These are phyloP conservation scores for Drosophila ustulata DNA, from an alignment of 2,888 invertebrate genomes.

Conservation along the genomic window DNA sequence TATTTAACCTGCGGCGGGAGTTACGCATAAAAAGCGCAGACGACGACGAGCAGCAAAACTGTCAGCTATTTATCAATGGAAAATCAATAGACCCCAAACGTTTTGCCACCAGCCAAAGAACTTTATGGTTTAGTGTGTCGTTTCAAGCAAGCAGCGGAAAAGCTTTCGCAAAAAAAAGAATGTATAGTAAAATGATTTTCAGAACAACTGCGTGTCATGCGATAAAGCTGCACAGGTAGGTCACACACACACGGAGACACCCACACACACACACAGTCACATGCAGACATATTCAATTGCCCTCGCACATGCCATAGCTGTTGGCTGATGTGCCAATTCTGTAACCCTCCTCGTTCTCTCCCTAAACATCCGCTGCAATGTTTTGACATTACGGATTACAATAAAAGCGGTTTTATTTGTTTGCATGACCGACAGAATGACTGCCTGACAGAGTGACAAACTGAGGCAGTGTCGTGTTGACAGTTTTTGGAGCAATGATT, in stretches of 20 bases:
- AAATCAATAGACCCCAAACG: constrained; percentile 68
- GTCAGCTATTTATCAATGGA: constrained; percentile 75
- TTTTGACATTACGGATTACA: constrained; percentile 75
- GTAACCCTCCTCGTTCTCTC: not conserved
- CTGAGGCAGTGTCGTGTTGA: constrained; percentile 24
- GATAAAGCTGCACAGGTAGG: constrained; percentile 66
- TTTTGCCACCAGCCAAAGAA: constrained; percentile 40
- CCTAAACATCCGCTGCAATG: constrained; percentile 67
- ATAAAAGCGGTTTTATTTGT: constrained; percentile 74
- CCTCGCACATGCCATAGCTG: constrained; percentile 41
- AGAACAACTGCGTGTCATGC: constrained; percentile 71
- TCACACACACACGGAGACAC: constrained; percentile 28
- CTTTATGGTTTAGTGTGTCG: constrained; percentile 63
- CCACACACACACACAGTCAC: constrained; percentile 7
- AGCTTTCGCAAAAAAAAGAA: constrained; percentile 11
- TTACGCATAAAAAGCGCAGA: constrained; percentile 15
- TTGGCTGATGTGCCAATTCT: constrained; percentile 26
- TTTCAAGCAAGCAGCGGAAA: constrained; percentile 37
- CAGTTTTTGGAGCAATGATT: constrained; percentile 11
- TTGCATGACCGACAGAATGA: constrained; percentile 50
- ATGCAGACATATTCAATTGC: constrained; percentile 38
- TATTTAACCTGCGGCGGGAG: constrained; percentile 60
- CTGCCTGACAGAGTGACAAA: constrained; percentile 17
- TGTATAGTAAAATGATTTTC: constrained; percentile 49
- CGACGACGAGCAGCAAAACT: constrained; percentile 33